These are phyloP conservation scores for Botia almorhae DNA, from an alignment of 2,797 vertebrate genomes.

Conservation along the genomic window DNA sequence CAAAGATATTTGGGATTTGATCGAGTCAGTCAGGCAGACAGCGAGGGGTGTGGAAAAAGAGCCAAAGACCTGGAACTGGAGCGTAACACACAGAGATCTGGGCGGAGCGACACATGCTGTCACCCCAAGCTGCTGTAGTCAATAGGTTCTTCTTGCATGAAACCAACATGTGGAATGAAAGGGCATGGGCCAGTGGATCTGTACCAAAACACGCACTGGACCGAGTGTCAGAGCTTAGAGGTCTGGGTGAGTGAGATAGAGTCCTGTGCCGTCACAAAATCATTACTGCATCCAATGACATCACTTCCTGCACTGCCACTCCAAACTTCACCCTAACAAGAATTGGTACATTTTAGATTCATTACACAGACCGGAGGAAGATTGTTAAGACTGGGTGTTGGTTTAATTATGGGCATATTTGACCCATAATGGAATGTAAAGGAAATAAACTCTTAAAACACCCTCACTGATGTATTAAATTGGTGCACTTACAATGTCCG, in stretches of 20 bases:
- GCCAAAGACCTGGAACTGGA: conserved; percentile 47
- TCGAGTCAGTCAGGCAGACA: not conserved
- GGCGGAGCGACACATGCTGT: conserved; percentile 54
- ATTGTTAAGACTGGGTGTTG: too few species aligned
- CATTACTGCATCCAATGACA: conserved; percentile 33
- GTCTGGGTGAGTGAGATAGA: conserved; percentile 27
- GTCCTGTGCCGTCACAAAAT: conserved; percentile 35
- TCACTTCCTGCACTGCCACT: not conserved
- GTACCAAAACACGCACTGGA: conserved; percentile 19
- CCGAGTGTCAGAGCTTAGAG: not conserved
- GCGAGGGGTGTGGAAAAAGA: not conserved
- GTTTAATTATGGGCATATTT: not conserved
- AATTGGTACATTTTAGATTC: not conserved
- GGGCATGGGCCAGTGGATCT: conserved; percentile 8
- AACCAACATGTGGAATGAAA: conserved; percentile 27
- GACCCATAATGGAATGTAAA: too few species aligned
- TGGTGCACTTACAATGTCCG: not conserved
- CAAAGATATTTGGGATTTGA: not conserved
- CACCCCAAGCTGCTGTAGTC: conserved; percentile 13
- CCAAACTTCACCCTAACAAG: conserved; percentile 8
- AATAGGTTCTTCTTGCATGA: conserved; percentile 1
- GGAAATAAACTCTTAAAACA: not conserved
- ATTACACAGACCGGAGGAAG: too few species aligned
- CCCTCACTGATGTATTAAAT: not conserved
- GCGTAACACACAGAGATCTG: conserved; percentile 43